phyloP scores from a whole-genome alignment of 1,140 invertebrate species.

The honey bee (Apis mellifera) region Amel_HAv3.1 CM009938.2:7768501-7769000 shows the following conservation, averaged over 20 bases:
- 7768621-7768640: slow-evolving; percentile 80
- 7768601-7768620: slow-evolving; percentile 76
- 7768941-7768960: slow-evolving; percentile 77
- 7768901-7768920: slow-evolving; percentile 78
- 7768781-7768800: neutral
- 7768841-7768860: slow-evolving; percentile 77
- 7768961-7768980: slow-evolving; percentile 73
- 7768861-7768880: slow-evolving; percentile 77
- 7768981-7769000: slow-evolving; percentile 71
- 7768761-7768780: no score
- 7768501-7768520: slow-evolving; percentile 79
- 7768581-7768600: slow-evolving; percentile 72
- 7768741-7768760: neutral
- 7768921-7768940: slow-evolving; percentile 81
- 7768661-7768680: slow-evolving; percentile 69
- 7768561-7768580: slow-evolving; percentile 75
- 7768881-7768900: slow-evolving; percentile 76
- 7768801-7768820: neutral
- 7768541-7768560: slow-evolving; percentile 78
- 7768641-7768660: slow-evolving; percentile 72
- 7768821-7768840: slow-evolving; percentile 52
- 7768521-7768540: slow-evolving; percentile 78
- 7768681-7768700: slow-evolving; percentile 78
- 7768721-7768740: neutral
- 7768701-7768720: slow-evolving; percentile 6